Conservation (phyloP, 2,888 invertebrate species). For the Ischnus inquisitorius region DNA sequence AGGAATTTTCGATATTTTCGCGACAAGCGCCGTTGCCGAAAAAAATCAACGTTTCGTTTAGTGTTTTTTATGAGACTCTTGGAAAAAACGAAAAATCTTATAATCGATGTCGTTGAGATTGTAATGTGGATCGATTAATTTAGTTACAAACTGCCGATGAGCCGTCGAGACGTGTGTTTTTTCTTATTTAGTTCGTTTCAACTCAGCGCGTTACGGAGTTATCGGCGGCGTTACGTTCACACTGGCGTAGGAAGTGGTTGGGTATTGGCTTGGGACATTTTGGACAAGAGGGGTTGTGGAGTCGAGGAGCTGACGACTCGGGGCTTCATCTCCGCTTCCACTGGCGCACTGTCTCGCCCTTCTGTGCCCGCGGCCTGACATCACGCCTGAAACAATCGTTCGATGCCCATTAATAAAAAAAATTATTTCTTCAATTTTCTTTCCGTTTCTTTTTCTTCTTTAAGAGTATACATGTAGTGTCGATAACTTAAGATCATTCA, state of each 20-base stretch:
- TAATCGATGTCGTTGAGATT: constrained; percentile 31
- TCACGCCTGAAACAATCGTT: constrained; percentile 86
- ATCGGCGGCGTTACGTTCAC: constrained; percentile 85
- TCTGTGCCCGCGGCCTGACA: constrained; percentile 85
- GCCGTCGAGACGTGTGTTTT: constrained; percentile 25
- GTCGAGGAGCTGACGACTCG: constrained; percentile 74
- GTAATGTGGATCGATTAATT: constrained; percentile 26
- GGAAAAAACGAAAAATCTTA: constrained; percentile 41
- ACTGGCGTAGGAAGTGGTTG: constrained; percentile 89
- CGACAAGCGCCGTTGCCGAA: neutral
- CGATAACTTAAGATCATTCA: neutral
- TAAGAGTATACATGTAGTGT: constrained; percentile 52
- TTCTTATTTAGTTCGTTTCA: neutral
- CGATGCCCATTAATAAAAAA: constrained; percentile 28
- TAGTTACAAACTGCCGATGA: constrained; percentile 57
- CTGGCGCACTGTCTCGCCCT: constrained; percentile 82
- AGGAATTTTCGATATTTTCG: neutral
- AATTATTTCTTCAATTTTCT: neutral
- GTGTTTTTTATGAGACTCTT: constrained; percentile 51
- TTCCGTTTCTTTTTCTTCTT: neutral
- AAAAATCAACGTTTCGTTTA: neutral
- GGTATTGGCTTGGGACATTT: constrained; percentile 81
- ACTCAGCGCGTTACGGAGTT: constrained; percentile 7
- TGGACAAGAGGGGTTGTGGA: constrained; percentile 83
- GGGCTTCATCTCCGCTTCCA: constrained; percentile 83